Evolutionary conservation across 2,113 vertebrate species (phyloP).

Genomic region (Vulpes ferrilata): DNA sequence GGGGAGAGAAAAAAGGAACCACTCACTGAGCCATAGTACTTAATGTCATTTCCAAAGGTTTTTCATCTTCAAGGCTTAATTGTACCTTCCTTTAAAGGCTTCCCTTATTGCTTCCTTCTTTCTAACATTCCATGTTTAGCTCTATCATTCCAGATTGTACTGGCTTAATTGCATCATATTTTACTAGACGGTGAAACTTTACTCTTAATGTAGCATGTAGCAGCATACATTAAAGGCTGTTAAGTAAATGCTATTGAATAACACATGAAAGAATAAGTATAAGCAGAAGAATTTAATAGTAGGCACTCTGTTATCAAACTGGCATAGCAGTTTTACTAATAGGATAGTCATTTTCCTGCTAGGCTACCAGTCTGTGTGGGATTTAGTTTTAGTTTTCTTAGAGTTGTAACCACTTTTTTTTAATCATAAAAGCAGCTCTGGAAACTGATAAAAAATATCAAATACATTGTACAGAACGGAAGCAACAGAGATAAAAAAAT

Average conservation of each 20-base stretch:
- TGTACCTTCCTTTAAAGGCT: not conserved
- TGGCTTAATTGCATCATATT: not conserved
- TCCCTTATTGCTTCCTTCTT: constrained; percentile 31
- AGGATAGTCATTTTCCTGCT: not conserved
- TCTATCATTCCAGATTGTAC: not conserved
- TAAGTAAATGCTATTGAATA: constrained; percentile 23
- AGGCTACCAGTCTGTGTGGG: not conserved
- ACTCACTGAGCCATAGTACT: not conserved
- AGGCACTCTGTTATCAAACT: not conserved
- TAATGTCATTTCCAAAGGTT: not conserved
- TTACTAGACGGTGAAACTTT: constrained; percentile 37
- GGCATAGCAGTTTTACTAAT: not conserved
- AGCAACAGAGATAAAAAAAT: not conserved
- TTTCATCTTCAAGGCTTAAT: not conserved
- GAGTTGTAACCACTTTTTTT: not conserved
- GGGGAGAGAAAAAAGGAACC: not conserved
- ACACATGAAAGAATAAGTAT: constrained; percentile 35
- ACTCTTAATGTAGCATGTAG: not conserved
- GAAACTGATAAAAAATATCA: not conserved
- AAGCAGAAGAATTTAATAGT: not conserved
- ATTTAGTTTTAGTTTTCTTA: constrained; percentile 47
- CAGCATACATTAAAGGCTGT: not conserved
- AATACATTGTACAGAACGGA: not conserved
- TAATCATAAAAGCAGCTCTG: constrained; percentile 6
- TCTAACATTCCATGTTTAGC: constrained; percentile 39